These are phyloP conservation scores for Panorpa germanica DNA, from an alignment of 2,888 invertebrate species.

Conservation along the genomic window DNA sequence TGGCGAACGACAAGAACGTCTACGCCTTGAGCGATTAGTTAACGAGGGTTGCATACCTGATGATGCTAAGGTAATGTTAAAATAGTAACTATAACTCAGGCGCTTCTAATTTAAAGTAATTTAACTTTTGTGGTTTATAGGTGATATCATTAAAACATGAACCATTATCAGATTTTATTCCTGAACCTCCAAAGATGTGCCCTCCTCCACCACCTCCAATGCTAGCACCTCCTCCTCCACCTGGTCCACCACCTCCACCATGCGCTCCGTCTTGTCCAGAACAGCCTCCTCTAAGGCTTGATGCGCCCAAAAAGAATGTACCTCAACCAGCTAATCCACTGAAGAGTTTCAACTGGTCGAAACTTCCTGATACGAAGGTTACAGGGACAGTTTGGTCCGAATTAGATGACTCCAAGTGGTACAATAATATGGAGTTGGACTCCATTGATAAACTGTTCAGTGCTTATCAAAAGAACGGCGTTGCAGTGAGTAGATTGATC, in stretches of 20 bases:
- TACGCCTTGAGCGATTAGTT: slow-evolving; percentile 67
- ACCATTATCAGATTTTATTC: no score
- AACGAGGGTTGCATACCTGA: slow-evolving; percentile 85
- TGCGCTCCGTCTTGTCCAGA: slow-evolving; percentile 34
- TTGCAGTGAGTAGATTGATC: slow-evolving; percentile 43
- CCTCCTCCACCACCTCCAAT: slow-evolving; percentile 39
- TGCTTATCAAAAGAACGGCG: slow-evolving; percentile 85
- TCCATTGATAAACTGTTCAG: slow-evolving; percentile 87
- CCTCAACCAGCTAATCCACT: slow-evolving; percentile 84
- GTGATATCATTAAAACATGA: no score
- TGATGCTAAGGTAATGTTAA: slow-evolving; percentile 87
- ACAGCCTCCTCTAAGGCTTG: slow-evolving; percentile 33
- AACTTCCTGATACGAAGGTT: slow-evolving; percentile 76
- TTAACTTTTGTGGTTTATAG: no score
- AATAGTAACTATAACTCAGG: no score
- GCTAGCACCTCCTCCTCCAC: slow-evolving; percentile 34
- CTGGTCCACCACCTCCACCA: slow-evolving; percentile 19
- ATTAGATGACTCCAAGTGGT: slow-evolving; percentile 80
- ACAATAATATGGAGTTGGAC: slow-evolving; percentile 77
- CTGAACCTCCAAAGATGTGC: no score
- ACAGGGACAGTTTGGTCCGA: slow-evolving; percentile 92
- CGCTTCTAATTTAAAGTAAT: no score
- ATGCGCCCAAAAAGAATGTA: slow-evolving; percentile 62
- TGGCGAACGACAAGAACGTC: slow-evolving; percentile 62
- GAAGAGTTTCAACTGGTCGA: slow-evolving; percentile 97